Evolutionary conservation across 2,888 invertebrate genomes (phyloP).

Genomic region (Noctua janthina): DNA sequence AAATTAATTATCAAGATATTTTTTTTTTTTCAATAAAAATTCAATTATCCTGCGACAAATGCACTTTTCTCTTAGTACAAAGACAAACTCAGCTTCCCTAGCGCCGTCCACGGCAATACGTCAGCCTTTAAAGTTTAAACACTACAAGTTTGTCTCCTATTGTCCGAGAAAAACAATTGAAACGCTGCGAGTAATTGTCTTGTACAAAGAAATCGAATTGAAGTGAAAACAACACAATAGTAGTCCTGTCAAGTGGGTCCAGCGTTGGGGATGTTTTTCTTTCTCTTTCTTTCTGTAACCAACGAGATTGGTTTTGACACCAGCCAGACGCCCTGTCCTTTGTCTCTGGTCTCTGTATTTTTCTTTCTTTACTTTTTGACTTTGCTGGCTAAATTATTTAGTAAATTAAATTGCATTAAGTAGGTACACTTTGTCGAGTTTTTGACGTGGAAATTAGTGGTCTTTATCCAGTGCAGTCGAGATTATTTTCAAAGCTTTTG

Average conservation of each 20-base stretch:
- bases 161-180: constrained; percentile 48
- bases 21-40: not conserved
- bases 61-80: not conserved
- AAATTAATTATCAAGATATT: not conserved
- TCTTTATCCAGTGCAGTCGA: constrained; percentile 39
- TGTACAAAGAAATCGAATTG: constrained; percentile 60
- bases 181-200: constrained; percentile 52
- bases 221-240: constrained; percentile 52
- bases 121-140: constrained; percentile 22
- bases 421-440: constrained; percentile 26
- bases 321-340: constrained; percentile 25
- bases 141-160: constrained; percentile 19
- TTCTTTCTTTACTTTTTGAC: constrained; percentile 33
- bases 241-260: constrained; percentile 50
- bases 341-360: constrained; percentile 33
- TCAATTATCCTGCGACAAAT: not conserved
- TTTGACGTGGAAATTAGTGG: constrained; percentile 44
- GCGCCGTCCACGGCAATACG: not conserved
- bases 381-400: constrained; percentile 45
- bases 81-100: not conserved
- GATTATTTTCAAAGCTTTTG: constrained; percentile 48
- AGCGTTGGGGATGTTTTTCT: constrained; percentile 25
- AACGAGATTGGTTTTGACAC: constrained; percentile 64
- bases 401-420: constrained; percentile 57
- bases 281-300: constrained; percentile 42